Evolutionary conservation across 64 coral and sea anemone species (phyloP), one percentile per base, ranked within the genome.

Genomic region (Exaiptasia diaphana): DNA sequence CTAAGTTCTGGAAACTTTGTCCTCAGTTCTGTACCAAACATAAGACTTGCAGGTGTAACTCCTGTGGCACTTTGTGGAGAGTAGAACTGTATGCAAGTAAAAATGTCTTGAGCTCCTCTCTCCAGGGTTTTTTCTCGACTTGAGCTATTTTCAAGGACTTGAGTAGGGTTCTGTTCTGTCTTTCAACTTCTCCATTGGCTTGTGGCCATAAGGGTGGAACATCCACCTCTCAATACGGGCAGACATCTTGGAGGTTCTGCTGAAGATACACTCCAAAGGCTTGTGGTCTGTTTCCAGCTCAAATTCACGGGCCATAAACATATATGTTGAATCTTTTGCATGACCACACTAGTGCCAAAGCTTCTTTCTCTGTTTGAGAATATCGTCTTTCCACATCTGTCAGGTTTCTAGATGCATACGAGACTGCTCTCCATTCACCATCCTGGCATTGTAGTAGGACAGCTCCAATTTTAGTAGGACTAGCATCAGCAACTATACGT

Each of bases 311-410:
- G 5, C 75, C 75, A 78, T 41, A 78, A 5, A 78, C 53, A 38
- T 78, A 78, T 20, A 78, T 53, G 26, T 78, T 78, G 52, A 60
- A 60, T 30, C 60, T 42, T 41, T 29, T n/a, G 21, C 61, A 81
- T 2, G 78, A 49, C 78, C 78, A 82, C 30, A 68, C 61, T 9
- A 82, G 34, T 1, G 78, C 78, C 12, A 68, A 54, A 13, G 57
- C 78, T 53, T 82, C 78, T 29, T 82, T 82, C 45, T 82, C 78
- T 62, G 71, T 85, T 21, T 85, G 67, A 36, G 82, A 37, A 74
- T 85, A 85, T 1, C 67, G 45, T 37, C 82, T 68, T 45, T 68
- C 60, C 6, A 82, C 59, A 34, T 68, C 58, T 0, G 78, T 67
- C 28, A 68, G 45, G 30, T 68, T 82, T 46, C 78, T 33, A 14